phyloP scores from a whole-genome alignment of 2,113 vertebrate genomes.

The Otus sunia region DNA sequence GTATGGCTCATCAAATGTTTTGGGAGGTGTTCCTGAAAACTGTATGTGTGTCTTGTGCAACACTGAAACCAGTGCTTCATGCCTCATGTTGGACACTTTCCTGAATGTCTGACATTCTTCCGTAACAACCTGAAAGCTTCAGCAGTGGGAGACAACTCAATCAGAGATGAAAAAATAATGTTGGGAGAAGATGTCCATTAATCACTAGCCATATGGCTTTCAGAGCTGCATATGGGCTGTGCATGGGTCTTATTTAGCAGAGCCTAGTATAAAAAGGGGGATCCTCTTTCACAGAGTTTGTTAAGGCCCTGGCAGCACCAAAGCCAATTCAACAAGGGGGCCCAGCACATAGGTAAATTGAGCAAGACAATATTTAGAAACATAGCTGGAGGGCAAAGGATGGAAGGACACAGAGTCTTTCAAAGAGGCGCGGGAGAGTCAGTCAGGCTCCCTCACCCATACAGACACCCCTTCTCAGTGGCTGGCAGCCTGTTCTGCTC shows the following conservation, averaged over 20 bases:
- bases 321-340: neutral
- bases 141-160: neutral
- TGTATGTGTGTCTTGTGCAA: fast-evolving
- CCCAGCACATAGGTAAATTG: neutral
- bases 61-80: neutral
- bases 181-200: fast-evolving
- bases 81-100: neutral
- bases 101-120: neutral
- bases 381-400: neutral
- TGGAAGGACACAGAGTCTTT: neutral
- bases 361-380: neutral
- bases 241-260: neutral
- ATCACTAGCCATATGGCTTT: neutral
- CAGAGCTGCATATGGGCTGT: neutral
- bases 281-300: neutral
- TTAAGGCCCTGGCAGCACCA: neutral
- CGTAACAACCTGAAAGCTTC: neutral
- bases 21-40: neutral
- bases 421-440: neutral
- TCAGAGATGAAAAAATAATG: neutral
- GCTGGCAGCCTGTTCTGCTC: neutral
- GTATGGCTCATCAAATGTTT: neutral
- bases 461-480: neutral
- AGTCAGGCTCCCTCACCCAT: neutral
- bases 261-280: neutral